Evolutionary conservation across 2,113 vertebrate species (phyloP), one percentile per base, ranked within the genome.

Genomic region (Dicentrarchus labrax): DNA sequence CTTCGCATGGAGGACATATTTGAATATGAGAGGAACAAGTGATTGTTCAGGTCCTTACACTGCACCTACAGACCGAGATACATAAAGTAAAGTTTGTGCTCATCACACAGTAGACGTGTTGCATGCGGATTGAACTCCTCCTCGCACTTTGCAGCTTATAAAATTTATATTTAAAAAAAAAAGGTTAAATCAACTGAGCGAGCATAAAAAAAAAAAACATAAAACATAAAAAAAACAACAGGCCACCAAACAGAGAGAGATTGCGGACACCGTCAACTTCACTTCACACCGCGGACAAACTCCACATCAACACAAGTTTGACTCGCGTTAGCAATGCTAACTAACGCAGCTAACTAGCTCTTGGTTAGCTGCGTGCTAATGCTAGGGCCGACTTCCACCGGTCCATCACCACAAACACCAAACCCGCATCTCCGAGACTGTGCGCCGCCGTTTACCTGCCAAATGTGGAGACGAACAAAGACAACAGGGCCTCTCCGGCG

Each of bases 391-490:
- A 5, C 73, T 72, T 73, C 3, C 64, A 79, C 48, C 73, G 51
- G 71, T 76, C 39, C 22, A 19, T 47, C 24, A 50, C 73, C 65
- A 68, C 22, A 77, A 61, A n/a, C n/a, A n/a, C n/a, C n/a, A n/a
- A n/a, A n/a, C n/a, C n/a, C n/a, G n/a, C n/a, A n/a, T n/a, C n/a
- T n/a, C n/a, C n/a, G n/a, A n/a, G n/a, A n/a, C n/a, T n/a, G n/a
- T n/a, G n/a, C n/a, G n/a, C n/a, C n/a, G n/a, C n/a, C 73, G 19
- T 78, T 94, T 94, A 94, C 93, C 93, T 91, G 21, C 6, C 30
- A 74, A 66, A 70, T 51, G 84, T 67, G 56, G 41, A 57, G 73
- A 41, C 16, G 77, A 48, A 73, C 21, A 72, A 76, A 79, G 36
- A 61, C 45, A 75, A 21, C 39, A 9, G 30, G 82, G 86, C 67